Evolutionary conservation across 2,888 invertebrate genomes (phyloP).

Genomic region (Idaea dimidiata): DNA sequence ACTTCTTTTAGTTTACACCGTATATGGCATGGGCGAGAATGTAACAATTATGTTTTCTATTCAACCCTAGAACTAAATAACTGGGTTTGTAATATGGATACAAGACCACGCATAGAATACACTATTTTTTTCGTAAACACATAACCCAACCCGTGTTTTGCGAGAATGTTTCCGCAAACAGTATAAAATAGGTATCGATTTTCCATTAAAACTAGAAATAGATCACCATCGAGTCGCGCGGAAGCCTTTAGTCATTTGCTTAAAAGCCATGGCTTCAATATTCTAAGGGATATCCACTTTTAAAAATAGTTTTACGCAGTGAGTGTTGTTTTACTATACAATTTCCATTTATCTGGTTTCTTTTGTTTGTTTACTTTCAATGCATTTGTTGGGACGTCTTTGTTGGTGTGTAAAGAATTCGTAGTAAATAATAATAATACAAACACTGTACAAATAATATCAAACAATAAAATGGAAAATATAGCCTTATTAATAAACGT

Average conservation of each 20-base stretch:
- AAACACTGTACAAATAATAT: no score
- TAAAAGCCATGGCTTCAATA: slow-evolving; percentile 27
- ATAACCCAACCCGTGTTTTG: not conserved
- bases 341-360: not conserved
- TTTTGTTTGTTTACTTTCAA: not conserved
- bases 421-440: not conserved
- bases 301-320: not conserved
- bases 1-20: no score
- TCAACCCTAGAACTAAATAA: no score
- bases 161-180: not conserved
- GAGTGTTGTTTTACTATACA: not conserved
- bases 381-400: not conserved
- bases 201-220: slow-evolving; percentile 14
- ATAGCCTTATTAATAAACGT: no score
- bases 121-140: not conserved
- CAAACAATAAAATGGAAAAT: no score
- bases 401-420: not conserved
- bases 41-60: no score
- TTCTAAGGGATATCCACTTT: not conserved
- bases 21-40: no score
- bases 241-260: slow-evolving; percentile 9
- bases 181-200: slow-evolving; percentile 6
- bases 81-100: no score
- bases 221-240: slow-evolving; percentile 7
- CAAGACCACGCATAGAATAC: no score